These are phyloP conservation scores for Eolophus roseicapilla DNA, from an alignment of 2,113 vertebrate genomes.

Conservation along the genomic window DNA sequence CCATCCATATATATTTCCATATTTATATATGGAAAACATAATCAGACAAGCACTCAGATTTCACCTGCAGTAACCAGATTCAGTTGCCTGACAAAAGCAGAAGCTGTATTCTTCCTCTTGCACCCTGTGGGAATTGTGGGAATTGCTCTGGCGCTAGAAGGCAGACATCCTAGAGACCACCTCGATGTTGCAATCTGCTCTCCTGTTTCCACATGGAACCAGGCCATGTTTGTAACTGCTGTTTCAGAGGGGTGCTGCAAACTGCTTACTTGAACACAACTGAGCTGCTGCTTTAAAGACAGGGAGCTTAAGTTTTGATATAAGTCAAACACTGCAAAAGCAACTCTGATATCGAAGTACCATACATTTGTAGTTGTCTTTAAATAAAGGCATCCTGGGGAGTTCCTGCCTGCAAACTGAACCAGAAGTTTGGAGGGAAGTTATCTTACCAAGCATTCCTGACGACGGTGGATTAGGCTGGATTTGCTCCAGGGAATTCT, in stretches of 20 bases:
- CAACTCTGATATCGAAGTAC: background rate
- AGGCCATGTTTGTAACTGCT: background rate
- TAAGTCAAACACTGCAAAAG: background rate
- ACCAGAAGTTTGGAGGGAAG: background rate
- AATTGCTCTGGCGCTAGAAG: background rate
- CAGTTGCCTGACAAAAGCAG: background rate
- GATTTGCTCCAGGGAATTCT: conserved; percentile 77
- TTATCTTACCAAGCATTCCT: conserved; percentile 79
- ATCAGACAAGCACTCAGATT: background rate
- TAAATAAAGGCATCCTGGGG: background rate
- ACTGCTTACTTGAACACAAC: background rate
- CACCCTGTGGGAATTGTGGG: background rate
- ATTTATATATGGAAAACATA: background rate
- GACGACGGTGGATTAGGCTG: conserved; percentile 83
- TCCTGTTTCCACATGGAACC: background rate
- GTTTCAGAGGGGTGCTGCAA: background rate
- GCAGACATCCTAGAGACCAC: background rate
- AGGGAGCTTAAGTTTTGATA: conserved; percentile 1
- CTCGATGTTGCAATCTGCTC: background rate
- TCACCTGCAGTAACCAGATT: background rate
- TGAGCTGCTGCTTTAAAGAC: background rate
- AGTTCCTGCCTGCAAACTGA: background rate
- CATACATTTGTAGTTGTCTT: background rate
- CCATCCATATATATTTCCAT: background rate
- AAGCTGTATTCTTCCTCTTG: background rate